These are phyloP conservation scores for Chinchilla lanigera DNA, from an alignment of 2,113 vertebrate genomes.

Conservation along the genomic window DNA sequence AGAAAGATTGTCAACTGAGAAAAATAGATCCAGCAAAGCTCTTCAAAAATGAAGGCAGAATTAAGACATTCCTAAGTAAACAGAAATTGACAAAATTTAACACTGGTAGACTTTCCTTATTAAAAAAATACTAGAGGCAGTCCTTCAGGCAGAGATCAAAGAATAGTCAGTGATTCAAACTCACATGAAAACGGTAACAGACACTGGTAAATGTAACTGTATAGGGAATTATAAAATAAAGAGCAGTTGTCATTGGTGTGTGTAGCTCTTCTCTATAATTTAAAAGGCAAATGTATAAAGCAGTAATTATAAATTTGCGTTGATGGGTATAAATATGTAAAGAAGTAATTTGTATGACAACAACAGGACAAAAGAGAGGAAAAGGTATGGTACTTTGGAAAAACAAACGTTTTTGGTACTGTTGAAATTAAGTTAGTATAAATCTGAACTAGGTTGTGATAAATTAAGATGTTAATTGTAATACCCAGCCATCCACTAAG, in stretches of 20 bases:
- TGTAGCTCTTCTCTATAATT: not conserved
- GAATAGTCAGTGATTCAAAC: not conserved
- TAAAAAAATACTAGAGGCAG: not conserved
- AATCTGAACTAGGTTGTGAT: not conserved
- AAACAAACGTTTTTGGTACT: not conserved
- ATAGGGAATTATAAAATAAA: not conserved
- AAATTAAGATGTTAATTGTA: not conserved
- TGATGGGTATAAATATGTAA: not conserved
- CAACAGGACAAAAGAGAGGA: not conserved
- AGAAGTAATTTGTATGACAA: constrained; percentile 5
- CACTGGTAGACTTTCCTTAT: not conserved
- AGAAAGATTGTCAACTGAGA: not conserved
- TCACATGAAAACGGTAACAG: not conserved
- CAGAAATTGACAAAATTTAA: not conserved
- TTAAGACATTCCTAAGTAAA: not conserved
- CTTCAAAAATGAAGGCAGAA: not conserved
- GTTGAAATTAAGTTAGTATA: not conserved
- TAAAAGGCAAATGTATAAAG: not conserved
- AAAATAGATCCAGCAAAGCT: not conserved
- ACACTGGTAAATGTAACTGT: not conserved
- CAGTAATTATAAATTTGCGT: not conserved
- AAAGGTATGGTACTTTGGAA: not conserved
- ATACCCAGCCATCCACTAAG: not conserved
- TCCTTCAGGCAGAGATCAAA: not conserved
- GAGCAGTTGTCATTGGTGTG: not conserved